phyloP scores from a whole-genome alignment of 1,140 invertebrate genomes.

The Littorina saxatilis region DNA sequence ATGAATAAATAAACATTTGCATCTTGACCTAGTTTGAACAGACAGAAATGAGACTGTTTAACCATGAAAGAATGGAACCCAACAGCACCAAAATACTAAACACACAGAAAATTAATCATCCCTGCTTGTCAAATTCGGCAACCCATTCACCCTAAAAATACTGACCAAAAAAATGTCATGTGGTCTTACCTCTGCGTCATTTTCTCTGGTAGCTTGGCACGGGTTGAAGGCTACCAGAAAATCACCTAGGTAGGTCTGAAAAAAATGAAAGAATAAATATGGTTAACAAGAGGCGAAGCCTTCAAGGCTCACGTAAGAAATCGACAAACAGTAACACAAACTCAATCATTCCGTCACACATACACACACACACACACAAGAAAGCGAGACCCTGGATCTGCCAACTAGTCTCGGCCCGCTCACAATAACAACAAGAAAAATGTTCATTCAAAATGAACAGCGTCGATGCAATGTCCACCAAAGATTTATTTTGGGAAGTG shows the following conservation, averaged over 20 bases:
- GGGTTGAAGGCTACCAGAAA: conserved; percentile 13
- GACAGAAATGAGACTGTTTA: not conserved
- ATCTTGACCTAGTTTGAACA: not conserved
- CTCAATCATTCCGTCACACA: not conserved
- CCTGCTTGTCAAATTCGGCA: too few species aligned
- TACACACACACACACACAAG: not conserved
- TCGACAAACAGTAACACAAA: not conserved
- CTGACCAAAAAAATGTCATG: too few species aligned
- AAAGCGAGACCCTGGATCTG: not conserved
- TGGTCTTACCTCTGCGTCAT: not conserved
- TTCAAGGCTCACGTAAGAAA: not conserved
- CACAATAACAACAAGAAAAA: too few species aligned
- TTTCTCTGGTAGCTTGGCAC: not conserved
- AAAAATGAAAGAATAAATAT: not conserved
- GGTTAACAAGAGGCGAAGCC: not conserved
- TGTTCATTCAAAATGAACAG: too few species aligned
- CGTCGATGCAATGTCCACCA: too few species aligned
- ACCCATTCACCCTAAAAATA: too few species aligned
- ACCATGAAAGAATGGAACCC: not conserved
- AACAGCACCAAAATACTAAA: not conserved
- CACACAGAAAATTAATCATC: not conserved
- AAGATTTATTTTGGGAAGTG: too few species aligned
- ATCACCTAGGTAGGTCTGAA: conserved; percentile 1
- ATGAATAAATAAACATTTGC: too few species aligned
- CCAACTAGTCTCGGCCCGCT: too few species aligned